Percentiles rank a stretch among this genome's conserved stretches.
Evolutionary conservation across 2,113 vertebrate species (phyloP).

Genomic region (Apteryx mantelli): DNA sequence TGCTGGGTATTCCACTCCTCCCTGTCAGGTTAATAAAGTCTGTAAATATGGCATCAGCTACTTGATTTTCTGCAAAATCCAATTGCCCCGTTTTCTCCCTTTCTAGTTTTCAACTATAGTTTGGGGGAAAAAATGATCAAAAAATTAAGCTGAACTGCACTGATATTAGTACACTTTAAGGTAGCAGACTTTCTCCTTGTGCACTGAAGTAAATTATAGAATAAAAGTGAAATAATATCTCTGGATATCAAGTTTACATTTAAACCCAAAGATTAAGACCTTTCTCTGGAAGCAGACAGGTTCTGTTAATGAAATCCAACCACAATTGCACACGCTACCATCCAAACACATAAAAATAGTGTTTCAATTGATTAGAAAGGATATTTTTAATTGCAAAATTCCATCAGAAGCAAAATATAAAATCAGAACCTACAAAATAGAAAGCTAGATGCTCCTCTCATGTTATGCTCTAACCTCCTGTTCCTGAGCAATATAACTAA

Average conservation of each 20-base stretch:
- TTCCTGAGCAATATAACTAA: not conserved
- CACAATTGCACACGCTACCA: not conserved
- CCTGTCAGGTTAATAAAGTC: slow-evolving; percentile 22
- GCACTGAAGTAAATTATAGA: not conserved
- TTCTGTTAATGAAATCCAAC: not conserved
- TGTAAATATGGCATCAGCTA: slow-evolving; percentile 34
- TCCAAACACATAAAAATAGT: rapidly evolving
- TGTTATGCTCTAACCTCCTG: not conserved
- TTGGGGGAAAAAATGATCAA: not conserved
- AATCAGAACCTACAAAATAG: not conserved
- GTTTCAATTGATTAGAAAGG: not conserved
- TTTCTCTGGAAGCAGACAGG: not conserved
- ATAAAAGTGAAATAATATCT: not conserved
- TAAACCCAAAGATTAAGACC: not conserved
- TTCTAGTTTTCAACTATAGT: not conserved
- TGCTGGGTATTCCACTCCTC: slow-evolving; percentile 21
- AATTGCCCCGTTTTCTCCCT: not conserved
- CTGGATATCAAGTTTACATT: not conserved
- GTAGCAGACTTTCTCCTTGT: not conserved
- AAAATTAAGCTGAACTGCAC: not conserved
- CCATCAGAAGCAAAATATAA: not conserved
- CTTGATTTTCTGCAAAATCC: slow-evolving; percentile 3
- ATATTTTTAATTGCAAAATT: not conserved
- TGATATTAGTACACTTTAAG: not conserved
- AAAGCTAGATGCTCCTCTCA: not conserved